phyloP scores from a whole-genome alignment of 2,888 invertebrate genomes.

The Drosophila setosimentum region DNA sequence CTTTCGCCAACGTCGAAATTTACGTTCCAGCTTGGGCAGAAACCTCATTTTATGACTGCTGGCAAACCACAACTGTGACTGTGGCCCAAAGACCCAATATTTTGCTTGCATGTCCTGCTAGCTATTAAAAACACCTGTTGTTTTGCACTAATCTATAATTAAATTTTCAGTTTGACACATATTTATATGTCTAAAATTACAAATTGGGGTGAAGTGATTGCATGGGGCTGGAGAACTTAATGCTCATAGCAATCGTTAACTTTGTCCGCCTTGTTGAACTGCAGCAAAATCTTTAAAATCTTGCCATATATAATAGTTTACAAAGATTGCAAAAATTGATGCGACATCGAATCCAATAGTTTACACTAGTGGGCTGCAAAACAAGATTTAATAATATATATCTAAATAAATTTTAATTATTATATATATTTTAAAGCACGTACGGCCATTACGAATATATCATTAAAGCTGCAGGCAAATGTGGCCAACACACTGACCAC shows the following conservation, averaged over 20 bases:
- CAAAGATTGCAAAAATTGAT: no score
- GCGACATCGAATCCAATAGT: no score
- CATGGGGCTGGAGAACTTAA: conserved; percentile 11
- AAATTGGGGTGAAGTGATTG: conserved; percentile 29
- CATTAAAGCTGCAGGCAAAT: no score
- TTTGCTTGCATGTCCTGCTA: conserved; percentile 21
- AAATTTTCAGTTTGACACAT: conserved; percentile 23
- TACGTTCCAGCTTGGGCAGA: conserved; percentile 55
- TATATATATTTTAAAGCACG: no score
- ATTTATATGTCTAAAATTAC: conserved; percentile 21
- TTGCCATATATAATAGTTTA: no score
- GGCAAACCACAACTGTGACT: conserved; percentile 25
- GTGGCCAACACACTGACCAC: no score
- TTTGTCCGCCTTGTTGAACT: conserved; percentile 85
- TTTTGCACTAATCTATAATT: conserved; percentile 74
- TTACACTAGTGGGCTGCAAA: no score
- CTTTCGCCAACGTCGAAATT: conserved; percentile 48
- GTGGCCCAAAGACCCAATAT: background rate
- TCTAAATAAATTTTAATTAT: no score
- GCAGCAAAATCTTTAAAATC: conserved; percentile 86
- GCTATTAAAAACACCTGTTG: conserved; percentile 66
- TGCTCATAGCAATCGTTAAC: conserved; percentile 69
- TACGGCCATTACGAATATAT: no score
- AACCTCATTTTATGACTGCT: conserved; percentile 59
- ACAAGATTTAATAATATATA: no score